Percentiles rank a stretch among this genome's conserved stretches.
These are phyloP conservation scores for Stichodactyla helianthus DNA, from an alignment of 64 coral and sea anemone genomes.

Conservation along the genomic window DNA sequence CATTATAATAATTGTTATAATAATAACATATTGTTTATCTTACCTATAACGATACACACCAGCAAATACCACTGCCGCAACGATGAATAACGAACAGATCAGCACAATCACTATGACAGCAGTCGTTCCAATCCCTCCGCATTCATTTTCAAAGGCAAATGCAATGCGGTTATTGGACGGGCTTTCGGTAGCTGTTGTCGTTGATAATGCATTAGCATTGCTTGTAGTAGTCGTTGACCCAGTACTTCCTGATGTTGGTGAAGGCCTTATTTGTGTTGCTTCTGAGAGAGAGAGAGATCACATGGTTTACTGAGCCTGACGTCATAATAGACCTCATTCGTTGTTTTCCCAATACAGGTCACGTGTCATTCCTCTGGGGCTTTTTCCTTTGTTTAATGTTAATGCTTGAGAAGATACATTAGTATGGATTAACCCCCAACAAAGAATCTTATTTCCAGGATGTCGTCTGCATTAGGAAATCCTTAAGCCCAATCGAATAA, in stretches of 20 bases:
- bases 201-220: not conserved
- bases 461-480: no score
- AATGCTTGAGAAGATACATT: no score
- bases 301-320: not conserved
- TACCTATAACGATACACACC: not conserved
- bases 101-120: slow-evolving; percentile 16
- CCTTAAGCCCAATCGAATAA: no score
- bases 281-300: not conserved
- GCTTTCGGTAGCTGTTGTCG: not conserved
- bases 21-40: not conserved
- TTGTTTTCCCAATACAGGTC: no score
- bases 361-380: no score
- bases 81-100: not conserved
- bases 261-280: not conserved
- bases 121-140: not conserved
- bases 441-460: no score
- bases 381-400: no score
- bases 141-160: not conserved
- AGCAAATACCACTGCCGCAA: not conserved
- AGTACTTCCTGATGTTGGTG: not conserved
- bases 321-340: not conserved
- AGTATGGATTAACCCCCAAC: no score
- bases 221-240: not conserved
- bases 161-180: not conserved
- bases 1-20: no score